Evolutionary conservation across 1,140 invertebrate genomes (phyloP), one percentile per base, ranked within the genome.

Genomic region (Scaptodrosophila lebanonensis): DNA sequence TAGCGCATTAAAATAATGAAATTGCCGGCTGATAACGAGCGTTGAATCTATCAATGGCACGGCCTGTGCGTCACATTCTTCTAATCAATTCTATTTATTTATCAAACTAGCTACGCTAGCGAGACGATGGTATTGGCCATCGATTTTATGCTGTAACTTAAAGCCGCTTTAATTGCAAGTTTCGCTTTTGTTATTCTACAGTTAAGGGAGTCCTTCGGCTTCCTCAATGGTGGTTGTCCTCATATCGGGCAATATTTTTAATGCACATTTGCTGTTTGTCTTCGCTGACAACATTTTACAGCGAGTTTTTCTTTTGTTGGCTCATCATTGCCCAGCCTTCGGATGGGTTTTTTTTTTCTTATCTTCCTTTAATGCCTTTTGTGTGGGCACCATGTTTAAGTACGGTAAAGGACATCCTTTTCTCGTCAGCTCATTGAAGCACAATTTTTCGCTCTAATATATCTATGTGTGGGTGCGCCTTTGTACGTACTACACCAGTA

Each of bases 81-180:
- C 67, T 49, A 76, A 76, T 76, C 72, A 77, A 77, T 76, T 76
- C 79, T 77, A 72, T 77, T 72, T 79, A 67, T 52, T 64, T 68
- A 57, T 38, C 36, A 25, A 25, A 25, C 8, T 25, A 8, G 22
- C 22, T 4, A 25, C 8, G 3, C 22, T 25, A 4, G 3, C 44
- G 27, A 38, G 32, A 25, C 22, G 7, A 38, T 25, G 22, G 3
- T 25, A 25, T 8, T 25, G 22, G 17, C 5, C 2, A 11, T 5
- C 30, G 30, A 36, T 27, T 8, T 18, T 9, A 17, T 15, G n/a
- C 13, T 15, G 30, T 43, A 57, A 38, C 67, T 50, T 42, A 12
- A 35, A 40, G 42, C 15, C 59, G 32, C 43, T 56, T 40, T 43
- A 72, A 79, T 77, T 77, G 73, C 66, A 64, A 60, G 67, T 70